Conservation (phyloP, 2,888 invertebrate species). For the Uloborus plumipes region DNA sequence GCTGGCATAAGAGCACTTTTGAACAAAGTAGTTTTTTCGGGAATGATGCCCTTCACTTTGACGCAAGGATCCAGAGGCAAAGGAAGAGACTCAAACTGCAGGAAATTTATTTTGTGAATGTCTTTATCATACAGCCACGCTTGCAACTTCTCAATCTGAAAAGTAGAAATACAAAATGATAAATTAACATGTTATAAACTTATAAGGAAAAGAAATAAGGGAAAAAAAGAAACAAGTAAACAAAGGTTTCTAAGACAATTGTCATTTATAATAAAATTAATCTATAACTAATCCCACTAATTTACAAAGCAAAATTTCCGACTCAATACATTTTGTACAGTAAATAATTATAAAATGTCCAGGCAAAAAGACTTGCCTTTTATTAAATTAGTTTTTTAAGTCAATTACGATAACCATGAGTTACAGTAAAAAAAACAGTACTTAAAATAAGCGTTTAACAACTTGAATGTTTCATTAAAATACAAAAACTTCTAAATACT, state of each 20-base stretch:
- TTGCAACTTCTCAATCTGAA: constrained; percentile 84
- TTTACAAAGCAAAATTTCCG: no score
- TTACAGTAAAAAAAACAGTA: no score
- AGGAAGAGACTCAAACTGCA: constrained; percentile 91
- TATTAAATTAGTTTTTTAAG: no score
- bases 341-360: no score
- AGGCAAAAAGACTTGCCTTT: no score
- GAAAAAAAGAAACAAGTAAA: neutral
- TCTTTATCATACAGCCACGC: constrained; percentile 85
- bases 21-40: constrained; percentile 91
- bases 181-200: neutral
- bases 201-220: neutral
- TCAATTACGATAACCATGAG: no score
- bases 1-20: constrained; percentile 98
- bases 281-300: no score
- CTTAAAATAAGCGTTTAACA: no score
- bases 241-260: neutral
- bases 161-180: constrained; percentile 1
- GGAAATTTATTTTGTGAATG: constrained; percentile 86
- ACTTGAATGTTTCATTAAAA: no score
- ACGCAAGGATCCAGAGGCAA: constrained; percentile 95
- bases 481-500: no score
- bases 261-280: no score
- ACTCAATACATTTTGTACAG: no score
- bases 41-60: constrained; percentile 87